A percentile compares a stretch with the other conserved stretches of the same genome.
Evolutionary conservation across 2,797 vertebrate genomes (phyloP).

Genomic region (Menidia menidia): DNA sequence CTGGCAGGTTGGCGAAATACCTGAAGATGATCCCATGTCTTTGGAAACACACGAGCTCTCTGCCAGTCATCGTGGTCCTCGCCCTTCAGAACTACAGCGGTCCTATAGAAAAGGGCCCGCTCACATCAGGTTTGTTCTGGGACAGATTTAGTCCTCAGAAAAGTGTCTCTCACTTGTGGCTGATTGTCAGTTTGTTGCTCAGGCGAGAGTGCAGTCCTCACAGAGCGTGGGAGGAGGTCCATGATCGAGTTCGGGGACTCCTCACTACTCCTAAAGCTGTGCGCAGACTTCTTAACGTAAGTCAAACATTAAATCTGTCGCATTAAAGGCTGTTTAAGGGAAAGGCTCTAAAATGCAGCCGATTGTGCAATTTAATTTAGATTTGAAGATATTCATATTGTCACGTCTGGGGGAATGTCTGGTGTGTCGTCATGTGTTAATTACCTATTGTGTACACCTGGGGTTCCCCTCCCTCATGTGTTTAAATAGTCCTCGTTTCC

Average conservation of each 20-base stretch:
- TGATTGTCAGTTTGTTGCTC: constrained; percentile 13
- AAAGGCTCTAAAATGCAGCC: too few species aligned
- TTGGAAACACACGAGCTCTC: constrained; percentile 46
- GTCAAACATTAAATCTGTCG: constrained; percentile 39
- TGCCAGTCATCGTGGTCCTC: constrained; percentile 25
- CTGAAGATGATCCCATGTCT: constrained; percentile 35
- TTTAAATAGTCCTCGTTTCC: too few species aligned
- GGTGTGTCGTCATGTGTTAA: too few species aligned
- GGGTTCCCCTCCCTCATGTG: too few species aligned
- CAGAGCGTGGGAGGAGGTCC: constrained; percentile 83
- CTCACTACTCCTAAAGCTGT: constrained; percentile 82
- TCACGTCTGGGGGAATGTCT: too few species aligned
- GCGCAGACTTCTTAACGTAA: constrained; percentile 77
- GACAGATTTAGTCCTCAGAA: not conserved
- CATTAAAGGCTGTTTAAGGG: not conserved
- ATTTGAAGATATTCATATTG: too few species aligned
- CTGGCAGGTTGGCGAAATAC: constrained; percentile 29
- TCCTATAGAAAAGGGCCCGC: constrained; percentile 27
- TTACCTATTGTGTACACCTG: too few species aligned
- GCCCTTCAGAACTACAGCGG: constrained; percentile 21
- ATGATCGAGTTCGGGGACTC: constrained; percentile 81
- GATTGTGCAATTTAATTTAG: too few species aligned
- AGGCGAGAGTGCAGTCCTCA: constrained; percentile 67
- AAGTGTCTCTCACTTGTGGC: not conserved
- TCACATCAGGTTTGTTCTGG: constrained; percentile 56